These are phyloP conservation scores for Atrina japonica DNA, from an alignment of 2,888 invertebrate genomes.

Conservation along the genomic window DNA sequence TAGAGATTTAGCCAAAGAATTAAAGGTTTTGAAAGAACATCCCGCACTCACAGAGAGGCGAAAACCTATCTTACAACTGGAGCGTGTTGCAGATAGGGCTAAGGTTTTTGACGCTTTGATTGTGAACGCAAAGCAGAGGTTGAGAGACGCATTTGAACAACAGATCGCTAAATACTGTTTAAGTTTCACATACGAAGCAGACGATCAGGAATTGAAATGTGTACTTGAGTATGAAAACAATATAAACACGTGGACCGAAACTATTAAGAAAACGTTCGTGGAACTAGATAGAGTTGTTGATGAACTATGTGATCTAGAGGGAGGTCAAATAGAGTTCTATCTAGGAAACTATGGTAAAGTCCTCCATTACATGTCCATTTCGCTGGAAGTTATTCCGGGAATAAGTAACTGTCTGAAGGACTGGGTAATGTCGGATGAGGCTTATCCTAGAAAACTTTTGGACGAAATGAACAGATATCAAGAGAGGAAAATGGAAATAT, in stretches of 20 bases:
- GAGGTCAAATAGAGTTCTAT: slow-evolving; percentile 55
- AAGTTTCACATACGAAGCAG: slow-evolving; percentile 67
- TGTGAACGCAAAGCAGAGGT: slow-evolving; percentile 36
- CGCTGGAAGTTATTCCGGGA: slow-evolving; percentile 59
- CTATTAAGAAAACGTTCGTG: slow-evolving; percentile 50
- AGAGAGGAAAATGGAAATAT: slow-evolving; percentile 53
- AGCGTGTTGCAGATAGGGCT: slow-evolving; percentile 48
- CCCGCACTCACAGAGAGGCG: slow-evolving; percentile 45
- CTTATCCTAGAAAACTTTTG: slow-evolving; percentile 66
- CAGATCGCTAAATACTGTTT: slow-evolving; percentile 67
- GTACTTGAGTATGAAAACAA: slow-evolving; percentile 72
- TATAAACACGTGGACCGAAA: slow-evolving; percentile 63
- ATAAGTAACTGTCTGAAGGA: slow-evolving; percentile 67
- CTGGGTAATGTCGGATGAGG: slow-evolving; percentile 73
- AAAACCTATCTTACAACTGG: slow-evolving; percentile 42
- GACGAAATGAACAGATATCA: slow-evolving; percentile 62
- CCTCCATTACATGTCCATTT: slow-evolving; percentile 65
- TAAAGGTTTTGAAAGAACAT: slow-evolving; percentile 44
- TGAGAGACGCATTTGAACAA: slow-evolving; percentile 44
- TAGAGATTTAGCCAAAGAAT: slow-evolving; percentile 45
- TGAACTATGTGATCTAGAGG: slow-evolving; percentile 41
- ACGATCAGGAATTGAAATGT: slow-evolving; percentile 36
- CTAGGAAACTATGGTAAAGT: slow-evolving; percentile 63
- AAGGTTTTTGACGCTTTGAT: slow-evolving; percentile 46
- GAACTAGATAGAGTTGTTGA: slow-evolving; percentile 52